These are phyloP conservation scores for Drosophila micromelanica DNA, from an alignment of 1,140 invertebrate species.

Conservation along the genomic window DNA sequence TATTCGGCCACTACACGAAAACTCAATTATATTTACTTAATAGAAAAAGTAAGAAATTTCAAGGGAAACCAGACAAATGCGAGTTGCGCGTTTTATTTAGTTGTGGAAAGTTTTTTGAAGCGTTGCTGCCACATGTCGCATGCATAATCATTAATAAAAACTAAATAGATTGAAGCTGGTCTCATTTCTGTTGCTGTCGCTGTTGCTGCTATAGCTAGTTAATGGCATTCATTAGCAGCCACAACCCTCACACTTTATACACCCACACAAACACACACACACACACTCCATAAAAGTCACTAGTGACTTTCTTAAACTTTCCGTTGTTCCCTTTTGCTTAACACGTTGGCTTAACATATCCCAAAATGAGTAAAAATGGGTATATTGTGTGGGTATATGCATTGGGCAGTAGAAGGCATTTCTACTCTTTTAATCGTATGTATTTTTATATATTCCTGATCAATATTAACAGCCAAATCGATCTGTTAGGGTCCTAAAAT, in stretches of 20 bases:
- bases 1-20: constrained; percentile 27
- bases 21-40: constrained; percentile 51
- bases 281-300: constrained; percentile 1
- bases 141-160: constrained; percentile 74
- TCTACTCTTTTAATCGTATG: too few relatives aligned
- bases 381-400: background rate
- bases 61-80: constrained; percentile 56
- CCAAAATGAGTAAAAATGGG: background rate
- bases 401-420: too few relatives aligned
- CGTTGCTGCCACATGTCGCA: constrained; percentile 59
- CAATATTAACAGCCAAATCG: too few relatives aligned
- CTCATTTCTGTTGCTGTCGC: constrained; percentile 5
- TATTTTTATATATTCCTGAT: too few relatives aligned
- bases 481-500: too few relatives aligned
- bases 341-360: background rate
- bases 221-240: constrained; percentile 62
- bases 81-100: constrained; percentile 56
- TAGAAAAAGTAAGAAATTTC: constrained; percentile 1
- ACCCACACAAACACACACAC: background rate
- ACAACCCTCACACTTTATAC: background rate
- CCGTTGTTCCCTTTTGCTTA: constrained; percentile 12
- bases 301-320: constrained; percentile 36
- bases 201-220: constrained; percentile 24
- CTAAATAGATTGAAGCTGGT: constrained; percentile 69
- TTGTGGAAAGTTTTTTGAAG: constrained; percentile 21